A percentile compares a stretch with the other conserved stretches of the same genome.
Evolutionary conservation across 2,888 invertebrate genomes (phyloP).

Genomic region (Zonitis immaculata): DNA sequence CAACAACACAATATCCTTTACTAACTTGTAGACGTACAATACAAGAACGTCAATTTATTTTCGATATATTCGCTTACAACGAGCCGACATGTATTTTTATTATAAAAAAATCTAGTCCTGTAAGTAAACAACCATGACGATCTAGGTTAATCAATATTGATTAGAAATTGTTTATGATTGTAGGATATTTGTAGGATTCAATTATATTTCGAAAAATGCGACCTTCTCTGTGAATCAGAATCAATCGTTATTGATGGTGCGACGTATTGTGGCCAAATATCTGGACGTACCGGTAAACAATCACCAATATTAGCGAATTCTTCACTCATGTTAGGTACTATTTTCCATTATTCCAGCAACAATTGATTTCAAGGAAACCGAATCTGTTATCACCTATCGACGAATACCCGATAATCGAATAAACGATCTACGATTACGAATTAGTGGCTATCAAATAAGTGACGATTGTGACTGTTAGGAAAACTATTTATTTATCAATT

Average conservation of each 20-base stretch:
- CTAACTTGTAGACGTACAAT: slow-evolving; percentile 33
- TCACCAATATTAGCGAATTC: too few relatives aligned
- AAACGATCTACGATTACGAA: slow-evolving; percentile 16
- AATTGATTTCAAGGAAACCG: slow-evolving; percentile 7
- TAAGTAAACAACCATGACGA: background rate
- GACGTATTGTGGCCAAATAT: slow-evolving; percentile 39
- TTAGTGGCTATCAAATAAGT: slow-evolving; percentile 23
- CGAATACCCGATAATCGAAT: slow-evolving; percentile 12
- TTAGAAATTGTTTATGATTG: background rate
- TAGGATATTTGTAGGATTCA: slow-evolving; percentile 41
- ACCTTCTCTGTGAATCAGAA: slow-evolving; percentile 39
- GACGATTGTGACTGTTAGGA: slow-evolving; percentile 26
- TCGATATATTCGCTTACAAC: slow-evolving; percentile 32
- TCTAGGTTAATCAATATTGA: background rate
- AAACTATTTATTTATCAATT: too few relatives aligned
- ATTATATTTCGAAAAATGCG: slow-evolving; percentile 38
- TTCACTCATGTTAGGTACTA: too few relatives aligned
- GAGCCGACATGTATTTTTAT: slow-evolving; percentile 24
- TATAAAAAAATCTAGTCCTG: slow-evolving; percentile 17
- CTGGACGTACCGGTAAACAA: slow-evolving; percentile 39
- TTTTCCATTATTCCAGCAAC: slow-evolving; percentile 20
- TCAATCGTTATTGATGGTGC: slow-evolving; percentile 36
- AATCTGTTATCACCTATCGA: slow-evolving; percentile 18
- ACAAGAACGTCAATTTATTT: slow-evolving; percentile 31
- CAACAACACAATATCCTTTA: slow-evolving; percentile 1